A percentile compares a stretch with the other conserved stretches of the same genome.
phyloP scores from a whole-genome alignment of 2,888 invertebrate genomes.

The Drosophila barbarae region DNA sequence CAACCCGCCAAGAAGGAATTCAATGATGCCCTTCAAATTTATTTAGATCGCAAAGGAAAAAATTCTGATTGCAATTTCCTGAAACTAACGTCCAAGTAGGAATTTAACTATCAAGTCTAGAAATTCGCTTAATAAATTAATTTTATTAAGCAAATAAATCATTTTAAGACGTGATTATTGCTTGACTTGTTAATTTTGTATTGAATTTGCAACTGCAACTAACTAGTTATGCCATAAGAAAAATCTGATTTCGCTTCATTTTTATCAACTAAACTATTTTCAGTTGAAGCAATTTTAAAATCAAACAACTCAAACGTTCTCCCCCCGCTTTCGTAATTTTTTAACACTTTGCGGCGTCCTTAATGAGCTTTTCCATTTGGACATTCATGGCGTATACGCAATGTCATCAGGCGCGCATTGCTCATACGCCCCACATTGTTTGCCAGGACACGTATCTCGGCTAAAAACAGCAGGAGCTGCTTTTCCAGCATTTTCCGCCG shows the following conservation, averaged over 20 bases:
- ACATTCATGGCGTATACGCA: slow-evolving; percentile 32
- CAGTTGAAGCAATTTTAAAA: background rate
- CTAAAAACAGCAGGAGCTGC: slow-evolving; percentile 10
- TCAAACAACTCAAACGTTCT: background rate
- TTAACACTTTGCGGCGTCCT: background rate
- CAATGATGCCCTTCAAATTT: too few species aligned
- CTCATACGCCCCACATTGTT: slow-evolving; percentile 33
- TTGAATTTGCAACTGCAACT: background rate
- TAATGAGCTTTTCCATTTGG: slow-evolving; percentile 12
- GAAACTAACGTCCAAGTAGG: too few species aligned
- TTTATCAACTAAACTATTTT: background rate
- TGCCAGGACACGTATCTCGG: slow-evolving; percentile 12
- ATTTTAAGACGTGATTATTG: background rate
- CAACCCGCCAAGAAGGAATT: too few species aligned
- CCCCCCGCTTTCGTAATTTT: background rate
- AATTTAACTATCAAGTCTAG: background rate
- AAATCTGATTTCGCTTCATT: background rate
- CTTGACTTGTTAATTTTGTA: background rate
- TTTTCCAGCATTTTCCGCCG: slow-evolving; percentile 2
- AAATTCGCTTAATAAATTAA: background rate
- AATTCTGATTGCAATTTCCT: too few species aligned
- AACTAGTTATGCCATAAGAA: background rate
- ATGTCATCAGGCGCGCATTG: slow-evolving; percentile 26
- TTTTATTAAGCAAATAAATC: background rate
- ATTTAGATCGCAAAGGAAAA: too few species aligned